Base-by-base conservation (phyloP, 2,888 invertebrate species). In the Leptinotarsa rubiginosa region DNA sequence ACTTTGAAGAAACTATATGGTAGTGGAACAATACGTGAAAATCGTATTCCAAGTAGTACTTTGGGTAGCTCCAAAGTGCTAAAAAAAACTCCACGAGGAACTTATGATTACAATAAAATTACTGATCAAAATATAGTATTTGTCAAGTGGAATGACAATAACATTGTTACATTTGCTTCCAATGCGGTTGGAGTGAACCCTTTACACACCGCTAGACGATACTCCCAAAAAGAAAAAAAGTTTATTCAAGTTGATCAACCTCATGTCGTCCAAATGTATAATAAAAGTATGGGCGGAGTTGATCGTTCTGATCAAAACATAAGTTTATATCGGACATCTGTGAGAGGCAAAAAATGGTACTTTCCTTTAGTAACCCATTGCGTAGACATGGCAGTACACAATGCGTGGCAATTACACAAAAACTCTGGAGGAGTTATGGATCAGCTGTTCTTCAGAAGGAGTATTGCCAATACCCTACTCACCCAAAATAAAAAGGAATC, bases 61-160 rank as follows among this genome's bases (percentile, higher is more conserved):
- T 47, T 65, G 47, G n/a, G 47, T 22, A 7, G 20, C 50, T 20
- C 50, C 15, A 22, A 49, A 22, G 16, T 20, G 13, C 49, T 54
- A 41, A 72, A 72, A 72, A 31, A 65, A 50, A 31, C 18, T n/a
- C 7, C 22, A 49, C 47, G 66, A 66, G 72, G 49, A 31, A 47
- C 16, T 47, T 62, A 47, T 47, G 70, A 70, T 47, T 64, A 70
- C 47, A 25, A 20, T 25, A 66, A 49, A 66, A n/a, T 49, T 47
- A 47, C 31, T 22, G 70, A 56, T 62, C 67, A 76, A 66, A 74
- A 73, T 69, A 65, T 69, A 65, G 74, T 72, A 71, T 71, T 76
- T 65, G 52, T 76, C 49, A 70, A 73, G 62, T 74, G 74, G 69
- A 66, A 73, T 74, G 73, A 76, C 71, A 76, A 76, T 72, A 68